Percentiles rank a stretch among this genome's conserved stretches.
These are phyloP conservation scores for Trichonephila inaurata DNA, from an alignment of 1,140 invertebrate species.

Conservation along the genomic window DNA sequence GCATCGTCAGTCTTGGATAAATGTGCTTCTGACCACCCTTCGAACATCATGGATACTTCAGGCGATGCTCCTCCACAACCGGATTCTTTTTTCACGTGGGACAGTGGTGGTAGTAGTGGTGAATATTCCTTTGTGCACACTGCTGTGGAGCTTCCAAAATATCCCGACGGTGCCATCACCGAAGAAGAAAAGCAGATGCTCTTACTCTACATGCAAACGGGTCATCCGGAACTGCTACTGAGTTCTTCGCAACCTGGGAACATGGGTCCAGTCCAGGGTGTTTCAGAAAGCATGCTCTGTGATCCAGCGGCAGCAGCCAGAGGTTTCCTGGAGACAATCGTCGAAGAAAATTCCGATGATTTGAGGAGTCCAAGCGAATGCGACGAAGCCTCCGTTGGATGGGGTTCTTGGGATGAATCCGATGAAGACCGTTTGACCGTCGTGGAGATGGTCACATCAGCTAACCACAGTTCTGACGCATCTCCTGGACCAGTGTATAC, in stretches of 20 bases:
- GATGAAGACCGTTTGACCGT: constrained; percentile 69
- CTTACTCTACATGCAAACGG: constrained; percentile 68
- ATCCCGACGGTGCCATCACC: constrained; percentile 45
- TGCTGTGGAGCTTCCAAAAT: constrained; percentile 68
- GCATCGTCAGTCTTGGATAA: neutral
- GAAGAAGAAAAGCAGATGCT: constrained; percentile 72
- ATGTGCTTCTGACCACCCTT: neutral
- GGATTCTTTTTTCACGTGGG: constrained; percentile 75
- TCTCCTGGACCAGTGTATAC: neutral
- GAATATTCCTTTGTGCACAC: constrained; percentile 73
- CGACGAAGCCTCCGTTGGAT: constrained; percentile 67
- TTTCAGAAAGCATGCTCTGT: neutral
- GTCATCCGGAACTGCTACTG: constrained; percentile 61
- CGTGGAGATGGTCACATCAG: constrained; percentile 67
- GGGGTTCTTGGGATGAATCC: constrained; percentile 76
- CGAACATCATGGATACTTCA: constrained; percentile 4
- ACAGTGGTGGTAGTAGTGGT: constrained; percentile 63
- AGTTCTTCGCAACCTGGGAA: neutral
- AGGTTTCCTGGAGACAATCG: constrained; percentile 76
- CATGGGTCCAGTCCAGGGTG: neutral
- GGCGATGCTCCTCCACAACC: constrained; percentile 14
- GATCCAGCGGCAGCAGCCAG: constrained; percentile 25
- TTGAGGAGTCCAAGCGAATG: constrained; percentile 68
- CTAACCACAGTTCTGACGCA: neutral
- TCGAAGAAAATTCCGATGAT: constrained; percentile 77